phyloP scores from a whole-genome alignment of 2,888 invertebrate genomes.

The Graphium colonna region DNA sequence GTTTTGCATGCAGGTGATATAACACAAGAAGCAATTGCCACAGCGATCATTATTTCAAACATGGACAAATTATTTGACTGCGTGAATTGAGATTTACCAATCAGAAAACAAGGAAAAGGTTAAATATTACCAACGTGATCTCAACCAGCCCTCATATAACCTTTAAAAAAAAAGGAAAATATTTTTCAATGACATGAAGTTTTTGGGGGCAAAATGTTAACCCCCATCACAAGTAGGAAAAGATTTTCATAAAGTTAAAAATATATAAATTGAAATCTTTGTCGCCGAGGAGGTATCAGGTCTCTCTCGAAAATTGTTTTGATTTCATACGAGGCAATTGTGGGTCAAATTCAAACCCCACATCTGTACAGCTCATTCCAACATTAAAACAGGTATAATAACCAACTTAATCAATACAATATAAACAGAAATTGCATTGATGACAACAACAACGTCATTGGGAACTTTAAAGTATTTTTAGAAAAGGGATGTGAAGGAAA shows the following conservation, averaged over 20 bases:
- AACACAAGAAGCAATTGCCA: constrained; percentile 14
- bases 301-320: constrained; percentile 20
- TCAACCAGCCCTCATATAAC: too few species aligned
- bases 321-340: constrained; percentile 19
- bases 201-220: too few species aligned
- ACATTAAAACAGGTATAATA: constrained; percentile 1
- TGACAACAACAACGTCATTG: too few species aligned
- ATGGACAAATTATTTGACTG: too few species aligned
- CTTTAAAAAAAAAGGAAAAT: constrained; percentile 3
- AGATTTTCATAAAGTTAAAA: not conserved
- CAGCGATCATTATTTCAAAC: not conserved
- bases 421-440: too few species aligned
- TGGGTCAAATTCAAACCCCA: constrained; percentile 19
- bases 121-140: not conserved
- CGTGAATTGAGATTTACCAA: constrained; percentile 14
- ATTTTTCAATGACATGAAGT: too few species aligned
- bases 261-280: too few species aligned
- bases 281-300: constrained; percentile 8
- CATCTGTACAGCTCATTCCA: constrained; percentile 8
- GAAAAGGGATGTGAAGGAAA: too few species aligned
- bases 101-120: constrained; percentile 15
- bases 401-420: constrained; percentile 20
- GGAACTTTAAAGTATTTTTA: too few species aligned
- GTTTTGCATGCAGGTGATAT: too few species aligned
- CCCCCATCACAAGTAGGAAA: constrained; percentile 1